Percentiles rank a stretch among this genome's conserved stretches.
phyloP scores from a whole-genome alignment of 2,797 vertebrate genomes.

The Tapera naevia region DNA sequence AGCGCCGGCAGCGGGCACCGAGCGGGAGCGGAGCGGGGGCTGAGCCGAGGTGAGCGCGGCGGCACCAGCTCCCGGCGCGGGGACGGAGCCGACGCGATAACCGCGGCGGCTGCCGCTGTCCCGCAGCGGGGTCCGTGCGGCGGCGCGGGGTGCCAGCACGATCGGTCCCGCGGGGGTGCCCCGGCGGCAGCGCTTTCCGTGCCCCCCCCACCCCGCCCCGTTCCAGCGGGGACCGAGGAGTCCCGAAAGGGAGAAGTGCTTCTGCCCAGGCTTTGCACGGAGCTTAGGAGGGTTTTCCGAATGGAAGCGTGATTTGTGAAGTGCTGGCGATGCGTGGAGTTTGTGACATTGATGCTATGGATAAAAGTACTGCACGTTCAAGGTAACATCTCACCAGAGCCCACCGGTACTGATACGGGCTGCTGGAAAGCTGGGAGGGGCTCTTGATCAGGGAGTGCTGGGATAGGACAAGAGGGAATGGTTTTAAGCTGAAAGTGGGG shows the following conservation, averaged over 20 bases:
- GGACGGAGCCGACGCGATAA: too few relatives aligned
- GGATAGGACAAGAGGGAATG: too few relatives aligned
- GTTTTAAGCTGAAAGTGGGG: too few relatives aligned
- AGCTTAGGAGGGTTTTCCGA: background rate
- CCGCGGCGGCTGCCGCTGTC: too few relatives aligned
- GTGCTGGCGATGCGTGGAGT: too few relatives aligned
- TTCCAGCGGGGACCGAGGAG: too few relatives aligned
- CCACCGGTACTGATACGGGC: too few relatives aligned
- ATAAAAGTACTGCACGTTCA: too few relatives aligned
- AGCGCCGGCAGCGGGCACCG: background rate
- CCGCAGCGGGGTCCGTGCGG: background rate
- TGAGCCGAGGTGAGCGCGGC: slow-evolving; percentile 56
- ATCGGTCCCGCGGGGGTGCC: background rate
- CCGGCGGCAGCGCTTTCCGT: background rate
- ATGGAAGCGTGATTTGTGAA: background rate
- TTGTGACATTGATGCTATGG: background rate
- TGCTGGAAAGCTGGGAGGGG: too few relatives aligned
- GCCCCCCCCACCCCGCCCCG: too few relatives aligned
- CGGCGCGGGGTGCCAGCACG: background rate
- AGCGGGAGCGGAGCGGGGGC: background rate
- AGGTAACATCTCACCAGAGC: background rate
- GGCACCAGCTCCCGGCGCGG: too few relatives aligned
- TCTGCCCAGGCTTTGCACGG: background rate
- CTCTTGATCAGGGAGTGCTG: too few relatives aligned
- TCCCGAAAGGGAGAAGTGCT: background rate